Conservation (phyloP, 2,113 vertebrate species). For the Dicentrarchus labrax region DNA sequence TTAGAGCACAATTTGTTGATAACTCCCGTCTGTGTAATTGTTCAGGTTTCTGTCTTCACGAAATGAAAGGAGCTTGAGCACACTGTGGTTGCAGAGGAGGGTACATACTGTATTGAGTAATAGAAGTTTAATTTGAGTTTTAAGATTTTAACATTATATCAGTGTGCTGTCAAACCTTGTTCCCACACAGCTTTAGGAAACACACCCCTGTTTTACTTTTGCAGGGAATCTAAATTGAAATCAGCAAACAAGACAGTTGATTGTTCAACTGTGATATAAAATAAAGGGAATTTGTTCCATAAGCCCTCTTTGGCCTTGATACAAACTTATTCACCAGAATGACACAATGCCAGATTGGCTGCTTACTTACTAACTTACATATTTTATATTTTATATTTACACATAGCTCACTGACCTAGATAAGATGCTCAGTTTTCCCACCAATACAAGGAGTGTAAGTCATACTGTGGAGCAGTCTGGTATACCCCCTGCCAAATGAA, state of each 20-base stretch:
- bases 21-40: conserved; percentile 29
- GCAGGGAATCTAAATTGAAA: background rate
- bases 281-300: background rate
- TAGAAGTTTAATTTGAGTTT: conserved; percentile 15
- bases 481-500: too few species aligned
- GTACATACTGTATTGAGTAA: background rate
- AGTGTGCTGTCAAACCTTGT: conserved; percentile 2
- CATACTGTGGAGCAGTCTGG: too few species aligned
- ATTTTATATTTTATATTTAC: background rate
- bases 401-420: background rate
- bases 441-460: too few species aligned
- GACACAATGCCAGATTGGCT: background rate
- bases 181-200: background rate
- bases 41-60: conserved; percentile 1
- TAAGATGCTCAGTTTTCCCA: background rate
- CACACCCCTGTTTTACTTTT: background rate
- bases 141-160: background rate
- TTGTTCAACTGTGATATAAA: background rate
- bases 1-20: conserved; percentile 29
- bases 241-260: background rate
- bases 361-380: background rate
- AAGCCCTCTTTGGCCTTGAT: background rate
- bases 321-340: background rate
- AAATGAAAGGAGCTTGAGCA: conserved; percentile 3
- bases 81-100: background rate